phyloP scores from a whole-genome alignment of 2,797 vertebrate genomes.

The Chaunax sp. region DNA sequence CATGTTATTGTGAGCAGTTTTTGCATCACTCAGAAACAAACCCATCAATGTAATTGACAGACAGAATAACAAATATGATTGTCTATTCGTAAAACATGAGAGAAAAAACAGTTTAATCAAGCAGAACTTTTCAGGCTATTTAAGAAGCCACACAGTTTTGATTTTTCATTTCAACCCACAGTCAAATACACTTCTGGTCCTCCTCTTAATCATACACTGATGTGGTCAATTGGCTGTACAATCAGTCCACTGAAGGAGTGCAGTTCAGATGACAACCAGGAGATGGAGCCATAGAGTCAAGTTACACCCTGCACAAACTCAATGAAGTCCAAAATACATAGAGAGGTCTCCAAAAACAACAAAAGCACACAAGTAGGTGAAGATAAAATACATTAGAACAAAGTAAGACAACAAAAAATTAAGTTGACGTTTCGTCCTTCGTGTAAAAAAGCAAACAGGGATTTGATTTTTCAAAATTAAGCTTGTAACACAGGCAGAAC shows the following conservation, averaged over 20 bases:
- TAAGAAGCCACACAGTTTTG: slow-evolving; percentile 28
- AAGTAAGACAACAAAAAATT: slow-evolving; percentile 27
- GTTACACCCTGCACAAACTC: slow-evolving; percentile 32
- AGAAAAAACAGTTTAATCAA: no score
- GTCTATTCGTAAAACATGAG: slow-evolving; percentile 50
- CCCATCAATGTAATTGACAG: slow-evolving; percentile 34
- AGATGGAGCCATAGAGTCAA: slow-evolving; percentile 65
- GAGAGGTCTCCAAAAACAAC: slow-evolving; percentile 41
- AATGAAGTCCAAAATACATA: slow-evolving; percentile 81
- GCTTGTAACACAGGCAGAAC: slow-evolving; percentile 13
- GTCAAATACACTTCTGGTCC: slow-evolving; percentile 36
- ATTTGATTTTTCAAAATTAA: slow-evolving; percentile 10
- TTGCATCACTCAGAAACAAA: slow-evolving; percentile 49
- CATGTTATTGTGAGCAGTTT: slow-evolving; percentile 28
- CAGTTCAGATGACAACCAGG: slow-evolving; percentile 45
- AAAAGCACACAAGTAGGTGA: slow-evolving; percentile 13
- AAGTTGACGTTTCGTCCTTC: slow-evolving; percentile 31
- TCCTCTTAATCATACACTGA: slow-evolving; percentile 26
- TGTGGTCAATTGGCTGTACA: no score
- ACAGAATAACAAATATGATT: slow-evolving; percentile 67
- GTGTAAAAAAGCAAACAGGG: slow-evolving; percentile 28
- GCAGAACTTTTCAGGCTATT: slow-evolving; percentile 23
- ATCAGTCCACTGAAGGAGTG: slow-evolving; percentile 23
- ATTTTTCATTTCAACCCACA: slow-evolving; percentile 26
- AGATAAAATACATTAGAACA: slow-evolving; percentile 30